A percentile compares a stretch with the other conserved stretches of the same genome.
Conservation (phyloP, 2,797 vertebrate genomes). For the Parauchenoglanis ngamensis region DNA sequence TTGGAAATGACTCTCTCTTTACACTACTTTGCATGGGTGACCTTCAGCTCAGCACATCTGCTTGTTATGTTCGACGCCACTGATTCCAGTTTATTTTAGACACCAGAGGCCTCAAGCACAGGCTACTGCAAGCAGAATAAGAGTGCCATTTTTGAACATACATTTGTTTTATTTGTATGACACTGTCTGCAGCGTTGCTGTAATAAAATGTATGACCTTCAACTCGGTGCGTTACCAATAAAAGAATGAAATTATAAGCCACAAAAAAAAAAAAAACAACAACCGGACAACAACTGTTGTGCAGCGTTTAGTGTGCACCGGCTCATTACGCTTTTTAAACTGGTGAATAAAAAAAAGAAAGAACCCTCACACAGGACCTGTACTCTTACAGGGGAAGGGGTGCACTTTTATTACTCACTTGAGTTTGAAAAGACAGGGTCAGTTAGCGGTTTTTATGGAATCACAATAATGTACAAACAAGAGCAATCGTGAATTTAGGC, state of each 20-base stretch:
- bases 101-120: background rate
- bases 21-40: background rate
- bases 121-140: background rate
- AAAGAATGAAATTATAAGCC: background rate
- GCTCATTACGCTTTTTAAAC: background rate
- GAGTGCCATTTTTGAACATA: background rate
- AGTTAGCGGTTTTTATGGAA: background rate
- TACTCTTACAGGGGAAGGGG: too few relatives aligned
- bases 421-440: background rate
- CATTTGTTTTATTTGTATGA: background rate
- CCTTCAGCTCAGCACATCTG: conserved; percentile 14
- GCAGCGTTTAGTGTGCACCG: background rate
- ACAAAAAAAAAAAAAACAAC: background rate
- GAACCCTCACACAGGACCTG: background rate
- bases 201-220: background rate
- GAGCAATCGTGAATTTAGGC: conserved; percentile 4
- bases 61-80: background rate
- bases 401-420: background rate
- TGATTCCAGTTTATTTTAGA: background rate
- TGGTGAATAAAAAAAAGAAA: background rate
- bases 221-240: background rate
- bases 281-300: too few relatives aligned
- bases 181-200: background rate
- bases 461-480: conserved; percentile 1
- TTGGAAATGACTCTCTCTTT: conserved; percentile 15